These are phyloP conservation scores for Diarsia mendica DNA, from an alignment of 2,888 invertebrate species.

Conservation along the genomic window DNA sequence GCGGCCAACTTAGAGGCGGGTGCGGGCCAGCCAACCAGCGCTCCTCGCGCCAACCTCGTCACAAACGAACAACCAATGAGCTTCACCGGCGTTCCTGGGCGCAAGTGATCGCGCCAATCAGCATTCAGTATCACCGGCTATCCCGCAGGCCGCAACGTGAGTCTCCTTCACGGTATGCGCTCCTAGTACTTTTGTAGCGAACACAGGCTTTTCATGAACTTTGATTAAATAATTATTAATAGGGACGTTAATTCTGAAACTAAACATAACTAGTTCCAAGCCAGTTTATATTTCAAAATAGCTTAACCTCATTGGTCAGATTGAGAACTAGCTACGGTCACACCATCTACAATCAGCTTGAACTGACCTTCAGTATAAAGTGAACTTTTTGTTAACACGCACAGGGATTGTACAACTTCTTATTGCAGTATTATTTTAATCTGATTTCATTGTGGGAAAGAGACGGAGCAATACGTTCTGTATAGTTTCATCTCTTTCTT, in stretches of 20 bases:
- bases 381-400: too few relatives aligned
- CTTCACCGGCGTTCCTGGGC: slow-evolving; percentile 92
- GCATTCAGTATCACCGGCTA: slow-evolving; percentile 93
- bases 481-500: not conserved
- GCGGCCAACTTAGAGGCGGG: slow-evolving; percentile 89
- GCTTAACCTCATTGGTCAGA: not conserved
- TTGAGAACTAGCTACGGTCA: not conserved
- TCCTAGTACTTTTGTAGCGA: slow-evolving; percentile 63
- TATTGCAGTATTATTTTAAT: not conserved
- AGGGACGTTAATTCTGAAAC: not conserved
- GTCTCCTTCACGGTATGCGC: slow-evolving; percentile 60
- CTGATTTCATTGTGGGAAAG: not conserved
- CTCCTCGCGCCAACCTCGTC: slow-evolving; percentile 94
- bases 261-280: not conserved
- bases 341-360: not conserved
- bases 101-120: slow-evolving; percentile 91
- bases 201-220: slow-evolving; percentile 17
- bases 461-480: not conserved
- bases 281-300: not conserved
- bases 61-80: slow-evolving; percentile 95
- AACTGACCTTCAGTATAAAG: not conserved
- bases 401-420: not conserved
- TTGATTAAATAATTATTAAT: slow-evolving; percentile 2
- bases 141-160: slow-evolving; percentile 39
- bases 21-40: slow-evolving; percentile 83